Conservation (phyloP, 2,113 vertebrate genomes). For the Aramus guarauna region DNA sequence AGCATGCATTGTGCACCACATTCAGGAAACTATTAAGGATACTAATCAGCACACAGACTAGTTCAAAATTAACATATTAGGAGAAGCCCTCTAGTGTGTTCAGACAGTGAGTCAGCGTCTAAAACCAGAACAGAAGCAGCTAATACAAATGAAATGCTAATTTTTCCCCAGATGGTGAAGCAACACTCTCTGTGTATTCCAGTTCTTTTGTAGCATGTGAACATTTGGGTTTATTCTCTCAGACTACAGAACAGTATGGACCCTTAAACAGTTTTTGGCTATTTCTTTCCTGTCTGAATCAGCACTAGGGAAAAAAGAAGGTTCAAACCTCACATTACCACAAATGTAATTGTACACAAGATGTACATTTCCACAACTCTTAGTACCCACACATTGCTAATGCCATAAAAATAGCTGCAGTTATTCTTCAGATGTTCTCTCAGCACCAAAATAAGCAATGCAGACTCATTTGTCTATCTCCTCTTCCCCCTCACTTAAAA, state of each 20-base stretch:
- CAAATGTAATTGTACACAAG: neutral
- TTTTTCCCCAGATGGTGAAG: conserved; percentile 68
- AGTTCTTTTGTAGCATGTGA: conserved; percentile 58
- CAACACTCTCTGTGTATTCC: conserved; percentile 32
- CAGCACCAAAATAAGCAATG: conserved; percentile 24
- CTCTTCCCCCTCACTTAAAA: neutral
- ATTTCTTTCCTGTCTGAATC: neutral
- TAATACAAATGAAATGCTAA: conserved; percentile 72
- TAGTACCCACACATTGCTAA: neutral
- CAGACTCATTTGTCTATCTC: neutral
- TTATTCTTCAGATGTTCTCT: conserved; percentile 6
- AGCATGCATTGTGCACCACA: neutral
- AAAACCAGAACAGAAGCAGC: conserved; percentile 68
- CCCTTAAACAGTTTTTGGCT: neutral
- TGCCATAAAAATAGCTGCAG: conserved; percentile 10
- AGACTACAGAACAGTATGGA: neutral
- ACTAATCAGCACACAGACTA: conserved; percentile 10
- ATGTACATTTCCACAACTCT: neutral
- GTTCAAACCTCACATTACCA: neutral
- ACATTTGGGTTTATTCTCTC: conserved; percentile 31
- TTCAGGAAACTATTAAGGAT: conserved; percentile 13
- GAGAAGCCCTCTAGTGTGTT: conserved; percentile 42
- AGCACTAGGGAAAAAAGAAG: neutral
- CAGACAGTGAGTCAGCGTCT: conserved; percentile 67
- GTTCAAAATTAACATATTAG: conserved; percentile 45